These are phyloP conservation scores for Eupeodes latifasciatus DNA, from an alignment of 2,888 invertebrate species.

Conservation along the genomic window DNA sequence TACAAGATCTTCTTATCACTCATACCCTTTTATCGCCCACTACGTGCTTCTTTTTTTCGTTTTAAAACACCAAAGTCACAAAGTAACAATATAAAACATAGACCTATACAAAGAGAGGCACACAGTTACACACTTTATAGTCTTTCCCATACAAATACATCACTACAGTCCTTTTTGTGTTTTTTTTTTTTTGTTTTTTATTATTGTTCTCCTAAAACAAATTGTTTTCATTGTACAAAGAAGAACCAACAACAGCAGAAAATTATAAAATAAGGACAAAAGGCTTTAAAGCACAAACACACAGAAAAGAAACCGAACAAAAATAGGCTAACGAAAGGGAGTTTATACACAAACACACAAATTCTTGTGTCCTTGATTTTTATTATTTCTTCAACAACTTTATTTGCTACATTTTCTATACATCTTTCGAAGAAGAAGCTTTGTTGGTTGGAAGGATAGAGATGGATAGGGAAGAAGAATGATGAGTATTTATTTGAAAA, in stretches of 20 bases:
- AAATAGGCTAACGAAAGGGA: conserved; percentile 55
- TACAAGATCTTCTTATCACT: conserved; percentile 29
- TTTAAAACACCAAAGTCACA: conserved; percentile 30
- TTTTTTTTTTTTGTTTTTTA: conserved; percentile 32
- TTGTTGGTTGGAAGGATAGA: background rate
- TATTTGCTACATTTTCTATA: conserved; percentile 33
- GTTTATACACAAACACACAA: conserved; percentile 20
- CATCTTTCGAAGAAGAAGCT: too few relatives aligned
- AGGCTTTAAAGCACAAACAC: conserved; percentile 25
- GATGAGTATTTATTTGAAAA: conserved; percentile 55
- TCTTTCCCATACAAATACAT: background rate
- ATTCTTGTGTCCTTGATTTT: conserved; percentile 62
- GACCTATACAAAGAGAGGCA: background rate
- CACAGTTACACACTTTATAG: background rate
- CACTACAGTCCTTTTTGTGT: conserved; percentile 17
- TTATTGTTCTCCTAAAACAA: conserved; percentile 33
- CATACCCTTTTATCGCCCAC: conserved; percentile 18
- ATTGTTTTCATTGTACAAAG: conserved; percentile 63
- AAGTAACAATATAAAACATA: conserved; percentile 24
- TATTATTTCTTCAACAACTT: conserved; percentile 31
- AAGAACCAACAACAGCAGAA: conserved; percentile 58
- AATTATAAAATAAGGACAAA: conserved; percentile 69
- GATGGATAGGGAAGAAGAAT: background rate
- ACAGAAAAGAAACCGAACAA: background rate
- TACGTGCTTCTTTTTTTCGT: background rate